A percentile compares a stretch with the other conserved stretches of the same genome.
Evolutionary conservation across 2,888 invertebrate species (phyloP).

Genomic region (Scaptomyza parva): DNA sequence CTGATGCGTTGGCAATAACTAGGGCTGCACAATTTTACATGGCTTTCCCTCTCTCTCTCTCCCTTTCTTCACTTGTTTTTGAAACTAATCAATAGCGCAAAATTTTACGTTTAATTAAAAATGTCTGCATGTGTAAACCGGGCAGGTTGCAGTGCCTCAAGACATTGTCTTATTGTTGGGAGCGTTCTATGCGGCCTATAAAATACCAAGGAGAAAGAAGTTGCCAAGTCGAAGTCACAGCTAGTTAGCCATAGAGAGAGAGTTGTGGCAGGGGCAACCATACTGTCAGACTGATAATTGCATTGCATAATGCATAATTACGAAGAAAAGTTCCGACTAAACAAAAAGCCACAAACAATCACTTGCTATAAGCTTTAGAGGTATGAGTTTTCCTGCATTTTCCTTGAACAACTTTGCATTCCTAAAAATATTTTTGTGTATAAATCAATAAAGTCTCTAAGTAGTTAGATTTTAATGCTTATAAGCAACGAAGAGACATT

Average conservation of each 20-base stretch:
- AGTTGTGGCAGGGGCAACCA: conserved; percentile 65
- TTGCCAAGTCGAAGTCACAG: conserved; percentile 12
- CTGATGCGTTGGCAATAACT: conserved; percentile 77
- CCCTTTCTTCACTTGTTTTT: conserved; percentile 18
- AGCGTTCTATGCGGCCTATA: neutral
- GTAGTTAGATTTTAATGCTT: neutral
- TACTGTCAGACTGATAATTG: conserved; percentile 77
- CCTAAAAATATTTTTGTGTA: neutral
- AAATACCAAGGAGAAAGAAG: conserved; percentile 30
- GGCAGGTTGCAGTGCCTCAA: conserved; percentile 59
- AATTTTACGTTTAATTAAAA: conserved; percentile 79
- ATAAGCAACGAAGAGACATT: conserved; percentile 20
- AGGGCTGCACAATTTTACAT: conserved; percentile 64
- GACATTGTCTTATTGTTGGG: conserved; percentile 25
- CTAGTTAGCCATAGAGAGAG: conserved; percentile 40
- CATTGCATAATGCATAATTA: conserved; percentile 75
- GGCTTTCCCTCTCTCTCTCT: neutral
- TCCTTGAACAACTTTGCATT: neutral
- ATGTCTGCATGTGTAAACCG: conserved; percentile 79
- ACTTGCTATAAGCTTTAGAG: conserved; percentile 12
- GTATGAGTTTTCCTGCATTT: neutral
- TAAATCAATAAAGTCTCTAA: neutral
- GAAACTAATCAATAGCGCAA: conserved; percentile 74
- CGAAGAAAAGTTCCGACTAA: conserved; percentile 4
- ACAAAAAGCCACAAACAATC: conserved; percentile 40